phyloP scores from a whole-genome alignment of 2,797 vertebrate species.

The Rhincodon typus region DNA sequence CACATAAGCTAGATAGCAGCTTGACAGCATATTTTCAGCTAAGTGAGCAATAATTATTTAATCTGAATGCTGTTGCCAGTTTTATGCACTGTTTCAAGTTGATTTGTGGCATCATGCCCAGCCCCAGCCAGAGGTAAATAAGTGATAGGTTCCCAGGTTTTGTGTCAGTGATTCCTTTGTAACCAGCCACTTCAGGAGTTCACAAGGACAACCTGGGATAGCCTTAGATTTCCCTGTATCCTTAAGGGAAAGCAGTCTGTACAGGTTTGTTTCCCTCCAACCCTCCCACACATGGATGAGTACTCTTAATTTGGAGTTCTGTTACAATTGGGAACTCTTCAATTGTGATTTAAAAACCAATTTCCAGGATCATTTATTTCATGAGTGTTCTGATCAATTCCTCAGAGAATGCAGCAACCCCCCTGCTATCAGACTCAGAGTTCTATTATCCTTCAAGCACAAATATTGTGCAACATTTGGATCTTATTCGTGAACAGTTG shows the following conservation, averaged over 20 bases:
- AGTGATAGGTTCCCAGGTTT: not conserved
- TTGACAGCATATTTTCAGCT: not conserved
- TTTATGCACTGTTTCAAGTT: not conserved
- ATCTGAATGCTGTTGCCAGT: not conserved
- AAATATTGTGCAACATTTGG: constrained; percentile 21
- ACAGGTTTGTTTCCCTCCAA: not conserved
- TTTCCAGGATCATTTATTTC: constrained; percentile 5
- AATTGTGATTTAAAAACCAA: not conserved
- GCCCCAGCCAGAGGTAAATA: not conserved
- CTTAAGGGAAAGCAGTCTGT: not conserved
- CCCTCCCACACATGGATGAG: not conserved
- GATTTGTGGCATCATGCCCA: not conserved
- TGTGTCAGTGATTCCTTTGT: not conserved
- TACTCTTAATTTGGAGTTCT: not conserved
- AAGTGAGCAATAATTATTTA: constrained; percentile 17
- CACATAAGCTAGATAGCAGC: too few relatives aligned
- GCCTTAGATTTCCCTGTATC: not conserved
- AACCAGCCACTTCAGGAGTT: not conserved
- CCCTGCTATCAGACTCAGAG: not conserved
- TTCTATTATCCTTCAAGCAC: not conserved
- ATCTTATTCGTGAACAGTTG: not conserved
- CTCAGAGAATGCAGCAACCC: not conserved
- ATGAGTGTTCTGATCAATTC: not conserved
- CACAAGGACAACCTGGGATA: not conserved
- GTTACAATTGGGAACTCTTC: not conserved